phyloP scores from a whole-genome alignment of 1,140 invertebrate genomes.

The Lepidotrigona ventralis region DNA sequence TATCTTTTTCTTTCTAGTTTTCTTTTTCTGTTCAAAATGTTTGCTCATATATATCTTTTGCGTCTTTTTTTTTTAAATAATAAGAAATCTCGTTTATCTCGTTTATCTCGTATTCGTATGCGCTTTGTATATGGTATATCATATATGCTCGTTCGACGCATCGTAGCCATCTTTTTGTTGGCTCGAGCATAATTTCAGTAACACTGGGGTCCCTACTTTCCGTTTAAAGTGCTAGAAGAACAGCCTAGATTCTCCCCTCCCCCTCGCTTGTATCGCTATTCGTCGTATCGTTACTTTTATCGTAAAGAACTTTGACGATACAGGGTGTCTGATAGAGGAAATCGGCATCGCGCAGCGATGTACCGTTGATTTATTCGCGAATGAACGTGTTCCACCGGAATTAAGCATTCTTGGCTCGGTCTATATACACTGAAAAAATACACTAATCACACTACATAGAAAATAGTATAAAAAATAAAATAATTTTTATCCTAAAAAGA shows the following conservation, averaged over 20 bases:
- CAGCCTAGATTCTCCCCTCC: constrained; percentile 77
- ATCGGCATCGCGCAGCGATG: neutral
- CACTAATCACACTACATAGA: neutral
- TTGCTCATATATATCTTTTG: neutral
- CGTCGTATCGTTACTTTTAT: constrained; percentile 56
- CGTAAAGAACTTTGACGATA: constrained; percentile 46
- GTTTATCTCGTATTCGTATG: constrained; percentile 5
- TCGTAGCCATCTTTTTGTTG: constrained; percentile 47
- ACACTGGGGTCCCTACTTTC: constrained; percentile 81
- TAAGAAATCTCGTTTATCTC: constrained; percentile 26
- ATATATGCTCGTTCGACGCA: constrained; percentile 34
- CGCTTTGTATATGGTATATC: constrained; percentile 34
- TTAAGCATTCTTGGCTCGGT: constrained; percentile 7
- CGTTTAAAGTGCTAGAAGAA: constrained; percentile 82
- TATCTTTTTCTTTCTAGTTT: constrained; percentile 11
- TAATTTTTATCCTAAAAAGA: neutral
- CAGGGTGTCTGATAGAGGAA: constrained; percentile 65
- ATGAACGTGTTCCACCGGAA: constrained; percentile 5
- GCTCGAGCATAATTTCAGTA: constrained; percentile 71
- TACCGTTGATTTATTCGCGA: neutral
- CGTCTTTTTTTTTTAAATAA: constrained; percentile 6
- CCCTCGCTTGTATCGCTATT: constrained; percentile 71
- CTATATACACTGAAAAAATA: constrained; percentile 51
- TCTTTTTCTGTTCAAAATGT: constrained; percentile 10
- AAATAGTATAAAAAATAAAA: neutral